Base-by-base conservation (phyloP, 92 coral and sea anemone genomes). In the Zoanthus sansibaricus region DNA sequence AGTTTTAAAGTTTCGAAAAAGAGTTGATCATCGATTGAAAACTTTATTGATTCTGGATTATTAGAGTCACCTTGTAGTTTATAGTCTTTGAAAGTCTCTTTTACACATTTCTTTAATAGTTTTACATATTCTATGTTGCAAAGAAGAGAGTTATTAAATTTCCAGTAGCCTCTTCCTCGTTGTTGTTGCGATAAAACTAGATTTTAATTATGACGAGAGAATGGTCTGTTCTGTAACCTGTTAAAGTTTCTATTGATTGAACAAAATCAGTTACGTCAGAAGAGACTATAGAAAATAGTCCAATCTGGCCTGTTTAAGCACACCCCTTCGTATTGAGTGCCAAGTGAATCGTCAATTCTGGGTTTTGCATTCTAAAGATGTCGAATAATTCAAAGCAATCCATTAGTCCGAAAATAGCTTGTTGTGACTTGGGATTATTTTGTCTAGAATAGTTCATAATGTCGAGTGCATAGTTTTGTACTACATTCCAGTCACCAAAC, bases 221-320 rank as follows among this genome's bases (percentile, higher is more conserved):
- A 71, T 87, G 86, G 47, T 79, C 87, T 13, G 86, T 54, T 37
- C 82, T 87, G 66, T 87, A 71, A 32, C 72, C 86, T 32, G 68
- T 78, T 48, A 73, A n/a, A 21, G 87, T 79, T 54, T 87, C 71
- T 32, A 79, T 87, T 17, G 85, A 78, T 15, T 78, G 45, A 56
- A 82, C 91, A 33, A 80, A 52, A 88, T 84, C 66, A 10, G 86
- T 51, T 18, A 87, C 58, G 42, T 87, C 86, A 25, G 86, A 48
- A 49, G 86, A 87, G n/a, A 87, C 73, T 6, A n/a, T n/a, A 87
- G 86, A 70, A 87, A 87, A 79, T 56, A 87, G 54, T 78, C 79
- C 1, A 87, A 37, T 51, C 90, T 67, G 51, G 78, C 54, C 54
- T 49, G 54, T 49, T 49, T 49, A 49, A 49, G 12, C 54, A 49